Conservation (phyloP, 1,140 invertebrate genomes). For the Drosophila pseudoobscura region DNA sequence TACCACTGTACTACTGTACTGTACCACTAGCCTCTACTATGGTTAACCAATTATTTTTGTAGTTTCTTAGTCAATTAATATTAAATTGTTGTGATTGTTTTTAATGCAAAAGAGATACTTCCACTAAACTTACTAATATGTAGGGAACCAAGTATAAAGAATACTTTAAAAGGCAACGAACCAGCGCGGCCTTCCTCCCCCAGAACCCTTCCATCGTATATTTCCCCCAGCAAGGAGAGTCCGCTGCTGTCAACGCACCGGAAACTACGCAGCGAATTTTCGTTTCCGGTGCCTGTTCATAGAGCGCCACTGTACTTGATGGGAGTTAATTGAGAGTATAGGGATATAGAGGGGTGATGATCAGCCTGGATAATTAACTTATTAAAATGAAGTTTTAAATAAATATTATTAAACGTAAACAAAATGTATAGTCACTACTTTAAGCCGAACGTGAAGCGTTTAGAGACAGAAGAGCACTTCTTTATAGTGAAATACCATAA, state of each 20-base stretch:
- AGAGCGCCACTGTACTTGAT: constrained; percentile 16
- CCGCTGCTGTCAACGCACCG: constrained; percentile 47
- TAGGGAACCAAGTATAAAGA: constrained; percentile 54
- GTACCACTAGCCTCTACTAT: constrained; percentile 51
- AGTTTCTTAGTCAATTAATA: constrained; percentile 82
- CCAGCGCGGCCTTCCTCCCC: not conserved
- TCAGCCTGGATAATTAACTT: constrained; percentile 61
- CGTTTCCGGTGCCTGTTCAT: constrained; percentile 55
- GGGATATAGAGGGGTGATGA: not conserved
- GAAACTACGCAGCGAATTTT: constrained; percentile 71
- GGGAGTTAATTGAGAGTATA: not conserved
- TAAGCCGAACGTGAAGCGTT: constrained; percentile 61
- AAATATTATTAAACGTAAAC: constrained; percentile 80
- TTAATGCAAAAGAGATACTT: constrained; percentile 77
- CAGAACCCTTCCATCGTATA: too few species aligned
- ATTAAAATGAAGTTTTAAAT: constrained; percentile 76
- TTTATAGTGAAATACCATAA: constrained; percentile 64
- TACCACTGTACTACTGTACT: constrained; percentile 8
- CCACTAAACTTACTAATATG: constrained; percentile 73
- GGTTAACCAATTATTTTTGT: constrained; percentile 78
- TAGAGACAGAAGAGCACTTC: constrained; percentile 51
- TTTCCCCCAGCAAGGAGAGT: not conserved
- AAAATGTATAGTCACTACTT: constrained; percentile 83
- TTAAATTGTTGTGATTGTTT: constrained; percentile 83
- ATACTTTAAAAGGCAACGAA: constrained; percentile 77